Evolutionary conservation across 2,113 vertebrate species (phyloP).

Genomic region (Rhegmatorhina hoffmannsi): DNA sequence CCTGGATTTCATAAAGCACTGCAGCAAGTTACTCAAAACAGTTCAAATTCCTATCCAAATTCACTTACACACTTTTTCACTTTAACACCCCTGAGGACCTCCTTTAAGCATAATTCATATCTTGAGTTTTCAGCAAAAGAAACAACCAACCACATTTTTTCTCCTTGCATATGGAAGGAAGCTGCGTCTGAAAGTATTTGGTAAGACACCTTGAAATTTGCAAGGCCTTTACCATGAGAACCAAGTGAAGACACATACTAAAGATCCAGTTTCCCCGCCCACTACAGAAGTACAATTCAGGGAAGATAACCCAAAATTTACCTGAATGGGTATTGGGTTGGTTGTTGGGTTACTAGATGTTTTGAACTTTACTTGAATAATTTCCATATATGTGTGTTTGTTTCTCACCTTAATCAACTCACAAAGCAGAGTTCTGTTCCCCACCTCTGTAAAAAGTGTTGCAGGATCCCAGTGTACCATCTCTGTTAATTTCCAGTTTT

Average conservation of each 20-base stretch:
- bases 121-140: background rate
- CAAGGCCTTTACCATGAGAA: background rate
- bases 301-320: background rate
- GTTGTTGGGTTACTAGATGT: background rate
- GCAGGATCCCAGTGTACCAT: background rate
- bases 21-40: background rate
- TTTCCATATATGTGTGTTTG: no score
- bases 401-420: background rate
- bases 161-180: background rate
- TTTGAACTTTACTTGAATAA: background rate
- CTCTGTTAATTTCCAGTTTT: background rate
- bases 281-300: background rate
- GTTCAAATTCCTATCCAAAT: constrained; percentile 15
- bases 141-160: background rate
- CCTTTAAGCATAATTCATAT: background rate
- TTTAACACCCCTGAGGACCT: background rate
- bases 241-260: background rate
- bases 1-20: constrained; percentile 27
- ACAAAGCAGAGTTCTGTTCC: background rate
- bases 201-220: background rate
- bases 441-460: background rate
- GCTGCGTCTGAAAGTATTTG: background rate
- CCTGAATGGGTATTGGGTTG: background rate
- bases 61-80: background rate
- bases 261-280: background rate